Evolutionary conservation across 2,113 vertebrate species (phyloP), one percentile per base, ranked within the genome.

Genomic region (Rhombomys opimus): DNA sequence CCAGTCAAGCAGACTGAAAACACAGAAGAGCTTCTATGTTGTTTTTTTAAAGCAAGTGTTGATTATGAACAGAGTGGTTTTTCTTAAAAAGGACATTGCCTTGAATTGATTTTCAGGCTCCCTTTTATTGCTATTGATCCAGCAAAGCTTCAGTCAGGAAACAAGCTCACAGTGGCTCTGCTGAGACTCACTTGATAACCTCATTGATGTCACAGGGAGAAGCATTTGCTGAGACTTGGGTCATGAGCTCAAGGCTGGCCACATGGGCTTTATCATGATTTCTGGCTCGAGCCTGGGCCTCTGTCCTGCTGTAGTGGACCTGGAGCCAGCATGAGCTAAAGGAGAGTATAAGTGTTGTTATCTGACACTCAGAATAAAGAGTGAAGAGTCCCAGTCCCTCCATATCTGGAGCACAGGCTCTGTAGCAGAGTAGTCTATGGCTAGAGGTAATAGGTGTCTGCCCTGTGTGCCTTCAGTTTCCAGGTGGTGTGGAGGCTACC

Each of bases 41-140:
- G 0, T 93, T 92, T 91, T 46, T 63, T 92, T 63, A 54, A 25
- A 76, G 95, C 6, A 87, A 38, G 1, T 78, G 59, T 87, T 81
- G 81, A 70, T 41, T 72, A 32, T 30, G 72, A 50, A 78, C 27
- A 23, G 23, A 78, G 89, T 6, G 32, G 10, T 73, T 61, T 86
- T 13, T 17, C 68, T 61, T 35, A 6, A 65, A 41, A 92, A 81
- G 76, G 13, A 0, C 92, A 25, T 4, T 23, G 0, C 20, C 63
- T 67, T n/a, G 1, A 7, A 57, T 27, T 22, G 35, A 52, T 5
- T 30, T 59, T 63, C 7, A 52, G 0, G 0, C 2, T 25, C 82
- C 3, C 32, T 0, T 0, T 35, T 0, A 0, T 22, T n/a, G 77
- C 96, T 90, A 1, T 70, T 22, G 96, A 3, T 85, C 6, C 0